Conservation (phyloP, 2,888 invertebrate genomes). For the Dasysyrphus albostriatus region DNA sequence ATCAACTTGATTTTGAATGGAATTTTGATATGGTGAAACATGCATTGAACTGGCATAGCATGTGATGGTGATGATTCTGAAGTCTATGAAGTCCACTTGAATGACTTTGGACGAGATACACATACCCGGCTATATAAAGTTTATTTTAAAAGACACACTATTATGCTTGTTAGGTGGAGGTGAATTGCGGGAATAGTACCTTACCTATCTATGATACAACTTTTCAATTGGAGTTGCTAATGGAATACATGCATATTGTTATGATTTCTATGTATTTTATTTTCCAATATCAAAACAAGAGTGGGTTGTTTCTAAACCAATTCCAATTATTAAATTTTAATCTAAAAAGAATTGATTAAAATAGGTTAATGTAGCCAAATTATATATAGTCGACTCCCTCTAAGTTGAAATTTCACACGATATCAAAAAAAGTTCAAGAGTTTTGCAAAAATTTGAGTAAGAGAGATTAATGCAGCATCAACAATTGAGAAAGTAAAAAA, state of each 20-base stretch:
- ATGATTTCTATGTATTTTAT: not conserved
- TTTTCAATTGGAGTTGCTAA: not conserved
- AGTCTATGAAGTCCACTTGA: slow-evolving; percentile 24
- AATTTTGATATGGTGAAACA: slow-evolving; percentile 50
- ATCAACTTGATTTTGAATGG: slow-evolving; percentile 73
- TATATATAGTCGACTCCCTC: no score
- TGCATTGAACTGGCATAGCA: slow-evolving; percentile 24
- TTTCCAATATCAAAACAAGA: not conserved
- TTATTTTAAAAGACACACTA: not conserved
- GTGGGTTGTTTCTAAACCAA: no score
- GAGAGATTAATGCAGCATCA: no score
- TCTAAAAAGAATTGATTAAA: no score
- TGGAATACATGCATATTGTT: not conserved
- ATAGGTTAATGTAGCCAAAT: no score
- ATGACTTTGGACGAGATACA: not conserved
- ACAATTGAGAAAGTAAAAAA: no score
- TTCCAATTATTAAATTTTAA: no score
- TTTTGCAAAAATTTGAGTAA: no score
- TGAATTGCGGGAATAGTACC: not conserved
- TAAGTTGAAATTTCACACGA: no score
- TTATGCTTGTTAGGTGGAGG: not conserved
- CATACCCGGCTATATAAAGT: not conserved
- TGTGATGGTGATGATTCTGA: slow-evolving; percentile 4
- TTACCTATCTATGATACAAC: no score
- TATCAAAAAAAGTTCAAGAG: no score